Base-by-base conservation (phyloP, 2,113 vertebrate species). In the Xiphophorus couchianus region DNA sequence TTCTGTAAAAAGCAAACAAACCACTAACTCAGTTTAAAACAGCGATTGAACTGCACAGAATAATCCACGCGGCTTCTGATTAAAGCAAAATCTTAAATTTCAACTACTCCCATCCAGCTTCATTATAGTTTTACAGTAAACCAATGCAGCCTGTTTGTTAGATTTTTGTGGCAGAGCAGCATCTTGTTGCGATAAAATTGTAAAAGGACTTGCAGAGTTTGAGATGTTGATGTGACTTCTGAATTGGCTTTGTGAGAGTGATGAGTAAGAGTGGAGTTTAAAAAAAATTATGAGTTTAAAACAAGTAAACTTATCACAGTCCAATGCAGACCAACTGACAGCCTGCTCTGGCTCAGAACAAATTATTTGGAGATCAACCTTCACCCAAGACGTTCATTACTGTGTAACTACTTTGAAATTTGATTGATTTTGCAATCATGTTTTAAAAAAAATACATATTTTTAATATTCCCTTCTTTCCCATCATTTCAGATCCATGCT, bases 81-180 rank as follows among this genome's bases (percentile, higher is more conserved):
- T 58, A 58, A 25, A 58, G 22, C 8, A n/a, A 58, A n/a, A n/a
- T 54, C 51, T 54, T 54, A 54, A 54, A 54, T 25, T 58, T 25
- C 51, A n/a, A 25, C 65, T 42, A 28, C 37, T 67, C 65, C 22
- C 14, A 44, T 67, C 37, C 35, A 17, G n/a, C 13, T 14, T 15
- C 65, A 10, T 44, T 28, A n/a, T 67, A 42, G 9, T 65, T 67
- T 65, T 67, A 67, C n/a, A 48, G 19, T 58, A 58, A 58, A 15
- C 27, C 65, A 67, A 28, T 28, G 25, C 37, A 67, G n/a, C n/a
- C 0, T 28, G 14, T 39, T 67, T 44, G 35, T 42, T 44, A 28
- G 37, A 4, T 17, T 44, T 44, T 42, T 39, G 10, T 28, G 28
- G 65, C n/a, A 42, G 25, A 65, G 14, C 25, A 22, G 27, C 37